Base-by-base conservation (phyloP, 1,140 invertebrate species). In the Contarinia nasturtii region DNA sequence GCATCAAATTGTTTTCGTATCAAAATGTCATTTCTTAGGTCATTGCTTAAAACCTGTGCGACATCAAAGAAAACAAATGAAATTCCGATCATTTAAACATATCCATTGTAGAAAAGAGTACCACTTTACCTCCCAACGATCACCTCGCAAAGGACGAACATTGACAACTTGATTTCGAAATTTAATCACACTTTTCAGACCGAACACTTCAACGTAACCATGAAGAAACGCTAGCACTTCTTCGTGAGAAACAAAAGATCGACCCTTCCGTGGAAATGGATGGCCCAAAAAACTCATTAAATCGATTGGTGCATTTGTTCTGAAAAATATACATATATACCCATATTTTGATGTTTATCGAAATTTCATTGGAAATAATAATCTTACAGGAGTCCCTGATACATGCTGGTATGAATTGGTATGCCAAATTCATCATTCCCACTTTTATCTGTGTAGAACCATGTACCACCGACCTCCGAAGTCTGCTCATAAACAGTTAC, bases 251-350 rank as follows among this genome's bases (percentile, higher is more conserved):
- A 93, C 61, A 59, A 90, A 94, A 2, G 88, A 92, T 48, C 71
- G 71, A 0, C 73, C 66, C 50, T 59, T 70, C 36, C 73, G 66
- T 1, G 73, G 73, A 50, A 86, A 65, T 80, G 2, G 82, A 67
- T 82, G 88, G 59, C 87, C 86, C 2, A 83, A 82, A 63, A 80
- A 91, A 3, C 80, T 80, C 88, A 93, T 92, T 4, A 87, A 73
- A 67, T 92, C 83, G 59, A 88, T 89, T 2, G 88, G 88, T 12
- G 92, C 65, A 66, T 92, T 92, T 0, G 87, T 89, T 54, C 87
- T 91, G 61, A 61, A 46, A 71, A 66, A 11, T 11, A 40, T 44
- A 3, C 3, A 44, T 10, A 44, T 8, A 7, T 20, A 22, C 10
- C 5, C 15, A 10, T 10, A 17, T n/a, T 8, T 41, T 15, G 38